Base-by-base conservation (phyloP, 2,797 vertebrate genomes). In the Anguilla marmorata region DNA sequence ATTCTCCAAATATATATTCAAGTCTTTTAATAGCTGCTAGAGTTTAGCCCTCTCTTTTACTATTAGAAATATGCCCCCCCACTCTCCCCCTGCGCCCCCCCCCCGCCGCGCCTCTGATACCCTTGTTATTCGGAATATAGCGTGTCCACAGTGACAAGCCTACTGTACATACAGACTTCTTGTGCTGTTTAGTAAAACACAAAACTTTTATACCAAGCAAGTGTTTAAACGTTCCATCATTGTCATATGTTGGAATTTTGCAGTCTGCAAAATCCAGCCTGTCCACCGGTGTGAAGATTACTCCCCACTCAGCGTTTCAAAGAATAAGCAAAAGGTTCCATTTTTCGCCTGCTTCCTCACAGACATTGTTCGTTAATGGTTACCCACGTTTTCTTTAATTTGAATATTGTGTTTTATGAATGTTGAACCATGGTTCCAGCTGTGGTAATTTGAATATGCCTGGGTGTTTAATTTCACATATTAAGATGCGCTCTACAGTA, bases 21-120 rank as follows among this genome's bases (percentile, higher is more conserved):
- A 91, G 90, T 95, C 94, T 95, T 96, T 95, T 95, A 96, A 95
- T 95, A 93, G 95, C 89, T 90, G 86, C 89, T 90, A 88, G 90
- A 91, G 91, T 94, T 92, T 91, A 93, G 93, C 91, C 90, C 87
- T 90, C 91, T 93, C 85, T 87, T 45, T 87, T 94, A 91, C 89
- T 90, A 92, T 88, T 90, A 91, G 94, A 94, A 95, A 95, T 90
- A 93, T 30, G 86, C 91, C 90, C 91, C 87, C 41, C 79, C 14
- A 50, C 19, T 24, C 45, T 89, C 89, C 80, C 90, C 90, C 90
- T 91, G 90, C 90, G 89, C 91, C 89, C 91, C 88, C 85, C 80
- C 90, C 90, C 90, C 90, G 90, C 90, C 88, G 85, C 87, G 86
- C 89, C 88, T 88, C 90, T 76, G 80, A 83, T 37, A 88, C 89